phyloP scores from a whole-genome alignment of 2,113 vertebrate genomes.

The Pavo muticus region DNA sequence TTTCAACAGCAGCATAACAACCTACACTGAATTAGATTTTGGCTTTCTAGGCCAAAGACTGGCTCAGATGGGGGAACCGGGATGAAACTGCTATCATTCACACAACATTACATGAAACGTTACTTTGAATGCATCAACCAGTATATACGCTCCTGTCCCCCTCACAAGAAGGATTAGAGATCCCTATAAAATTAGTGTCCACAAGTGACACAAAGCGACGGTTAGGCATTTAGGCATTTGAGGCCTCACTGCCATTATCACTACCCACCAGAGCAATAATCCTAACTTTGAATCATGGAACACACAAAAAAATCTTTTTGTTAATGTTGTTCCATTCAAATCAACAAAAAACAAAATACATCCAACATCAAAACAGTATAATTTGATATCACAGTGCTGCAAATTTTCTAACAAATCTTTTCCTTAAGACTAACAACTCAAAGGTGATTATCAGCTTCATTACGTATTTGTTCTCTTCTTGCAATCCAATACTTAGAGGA shows the following conservation, averaged over 20 bases:
- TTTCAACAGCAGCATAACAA: not conserved
- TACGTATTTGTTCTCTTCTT: not conserved
- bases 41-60: not conserved
- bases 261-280: not conserved
- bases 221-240: not conserved
- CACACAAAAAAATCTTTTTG: not conserved
- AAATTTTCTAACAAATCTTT: not conserved
- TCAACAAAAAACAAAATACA: not conserved
- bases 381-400: not conserved
- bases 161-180: not conserved
- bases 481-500: not conserved
- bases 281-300: rapidly evolving
- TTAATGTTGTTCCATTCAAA: not conserved
- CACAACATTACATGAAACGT: not conserved
- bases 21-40: not conserved
- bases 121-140: not conserved
- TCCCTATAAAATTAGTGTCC: not conserved
- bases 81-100: not conserved
- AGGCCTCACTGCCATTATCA: not conserved
- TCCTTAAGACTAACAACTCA: not conserved
- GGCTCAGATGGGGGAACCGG: not conserved
- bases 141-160: not conserved
- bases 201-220: not conserved
- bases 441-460: not conserved
- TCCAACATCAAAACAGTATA: not conserved